Conservation (phyloP, 2,888 invertebrate species). For the Cynaeus angustus region DNA sequence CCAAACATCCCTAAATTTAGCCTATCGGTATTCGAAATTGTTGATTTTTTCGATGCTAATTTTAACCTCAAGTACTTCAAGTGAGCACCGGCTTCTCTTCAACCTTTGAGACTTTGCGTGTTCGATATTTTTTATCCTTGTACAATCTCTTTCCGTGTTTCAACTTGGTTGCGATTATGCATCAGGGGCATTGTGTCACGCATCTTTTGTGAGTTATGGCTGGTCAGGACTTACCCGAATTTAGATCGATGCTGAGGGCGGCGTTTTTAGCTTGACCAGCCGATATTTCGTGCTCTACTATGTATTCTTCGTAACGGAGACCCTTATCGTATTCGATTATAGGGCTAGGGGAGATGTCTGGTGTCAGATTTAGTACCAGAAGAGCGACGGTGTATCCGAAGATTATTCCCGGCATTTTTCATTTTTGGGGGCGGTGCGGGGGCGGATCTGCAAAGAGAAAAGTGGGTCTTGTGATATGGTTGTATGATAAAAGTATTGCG, state of each 20-base stretch:
- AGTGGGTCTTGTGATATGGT: too few relatives aligned
- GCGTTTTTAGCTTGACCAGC: constrained; percentile 75
- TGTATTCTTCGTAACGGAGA: constrained; percentile 75
- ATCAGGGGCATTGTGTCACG: constrained; percentile 27
- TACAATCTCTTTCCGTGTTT: constrained; percentile 16
- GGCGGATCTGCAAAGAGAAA: constrained; percentile 19
- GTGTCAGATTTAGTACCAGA: constrained; percentile 44
- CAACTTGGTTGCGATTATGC: not conserved
- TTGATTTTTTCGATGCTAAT: constrained; percentile 33
- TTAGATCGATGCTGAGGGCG: constrained; percentile 72
- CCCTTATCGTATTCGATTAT: constrained; percentile 60
- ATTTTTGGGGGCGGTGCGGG: constrained; percentile 47
- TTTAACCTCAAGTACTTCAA: constrained; percentile 25
- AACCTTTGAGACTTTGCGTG: constrained; percentile 2
- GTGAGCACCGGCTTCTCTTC: not conserved
- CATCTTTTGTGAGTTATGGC: constrained; percentile 18
- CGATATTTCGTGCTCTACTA: constrained; percentile 78
- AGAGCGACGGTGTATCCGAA: constrained; percentile 55
- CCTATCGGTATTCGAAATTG: constrained; percentile 10
- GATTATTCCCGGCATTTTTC: constrained; percentile 56
- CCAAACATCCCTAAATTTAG: constrained; percentile 25
- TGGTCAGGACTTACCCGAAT: constrained; percentile 68
- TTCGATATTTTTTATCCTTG: constrained; percentile 9
- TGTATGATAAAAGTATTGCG: too few relatives aligned
- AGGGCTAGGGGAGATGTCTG: constrained; percentile 54